Evolutionary conservation across 2,113 vertebrate species (phyloP).

Genomic region (Myotis davidii): DNA sequence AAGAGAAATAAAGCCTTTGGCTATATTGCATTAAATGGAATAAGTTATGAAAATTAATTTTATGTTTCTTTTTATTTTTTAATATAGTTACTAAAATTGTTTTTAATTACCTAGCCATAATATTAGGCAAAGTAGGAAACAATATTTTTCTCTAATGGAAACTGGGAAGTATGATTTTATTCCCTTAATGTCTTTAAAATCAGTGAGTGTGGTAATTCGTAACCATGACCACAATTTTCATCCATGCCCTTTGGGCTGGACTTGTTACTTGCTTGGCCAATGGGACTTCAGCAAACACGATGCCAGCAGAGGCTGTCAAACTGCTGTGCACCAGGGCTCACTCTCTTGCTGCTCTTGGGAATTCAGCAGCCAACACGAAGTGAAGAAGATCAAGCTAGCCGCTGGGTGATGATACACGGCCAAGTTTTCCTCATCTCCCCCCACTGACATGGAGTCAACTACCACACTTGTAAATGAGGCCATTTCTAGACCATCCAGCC

Average conservation of each 20-base stretch:
- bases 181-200: background rate
- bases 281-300: background rate
- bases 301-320: background rate
- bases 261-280: background rate
- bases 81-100: background rate
- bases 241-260: background rate
- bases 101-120: background rate
- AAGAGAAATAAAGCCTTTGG: background rate
- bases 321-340: background rate
- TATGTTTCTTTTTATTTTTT: background rate
- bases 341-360: background rate
- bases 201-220: background rate
- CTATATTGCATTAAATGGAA: slow-evolving; percentile 15
- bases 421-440: background rate
- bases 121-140: background rate
- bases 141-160: slow-evolving; percentile 7
- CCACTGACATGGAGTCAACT: background rate
- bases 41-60: background rate
- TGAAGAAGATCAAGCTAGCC: background rate
- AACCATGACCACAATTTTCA: background rate
- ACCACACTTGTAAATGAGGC: background rate
- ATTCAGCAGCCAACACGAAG: background rate
- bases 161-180: background rate
- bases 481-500: background rate
- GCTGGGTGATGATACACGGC: background rate